phyloP scores from a whole-genome alignment of 2,888 invertebrate genomes.

The Pyrrhia umbra region DNA sequence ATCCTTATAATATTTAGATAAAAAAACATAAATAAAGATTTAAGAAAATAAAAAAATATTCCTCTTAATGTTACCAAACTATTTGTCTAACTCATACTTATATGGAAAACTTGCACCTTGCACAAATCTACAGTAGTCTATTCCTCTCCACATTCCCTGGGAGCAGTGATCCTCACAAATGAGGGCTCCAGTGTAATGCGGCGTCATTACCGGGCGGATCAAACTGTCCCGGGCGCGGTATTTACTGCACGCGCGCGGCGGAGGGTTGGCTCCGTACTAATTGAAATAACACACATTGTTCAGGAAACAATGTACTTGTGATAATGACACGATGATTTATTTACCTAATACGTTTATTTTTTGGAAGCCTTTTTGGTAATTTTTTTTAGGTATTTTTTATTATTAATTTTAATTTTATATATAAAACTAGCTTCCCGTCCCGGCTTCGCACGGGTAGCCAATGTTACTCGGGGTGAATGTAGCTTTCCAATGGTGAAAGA shows the following conservation, averaged over 20 bases:
- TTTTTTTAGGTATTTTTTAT: background rate
- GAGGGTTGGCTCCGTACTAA: slow-evolving; percentile 49
- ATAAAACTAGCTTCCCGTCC: too few species aligned
- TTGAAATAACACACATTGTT: slow-evolving; percentile 49
- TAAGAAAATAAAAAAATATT: too few species aligned
- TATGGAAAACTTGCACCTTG: too few species aligned
- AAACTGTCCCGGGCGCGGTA: slow-evolving; percentile 63
- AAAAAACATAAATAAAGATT: too few species aligned
- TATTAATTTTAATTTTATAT: too few species aligned
- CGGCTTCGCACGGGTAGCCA: too few species aligned
- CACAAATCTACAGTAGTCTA: background rate
- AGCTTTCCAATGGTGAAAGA: too few species aligned
- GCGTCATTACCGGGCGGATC: slow-evolving; percentile 66
- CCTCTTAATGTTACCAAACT: too few species aligned
- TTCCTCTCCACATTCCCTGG: slow-evolving; percentile 14
- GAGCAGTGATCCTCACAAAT: slow-evolving; percentile 64
- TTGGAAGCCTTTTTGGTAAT: background rate
- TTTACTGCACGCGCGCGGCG: slow-evolving; percentile 55
- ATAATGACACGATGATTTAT: background rate
- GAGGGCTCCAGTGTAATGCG: slow-evolving; percentile 60
- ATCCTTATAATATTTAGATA: too few species aligned
- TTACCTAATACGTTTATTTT: background rate
- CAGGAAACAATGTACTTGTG: background rate
- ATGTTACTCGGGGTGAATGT: too few species aligned
- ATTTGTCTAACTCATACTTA: too few species aligned